Evolutionary conservation across 1,140 invertebrate genomes (phyloP).

Genomic region (Cherax destructor): DNA sequence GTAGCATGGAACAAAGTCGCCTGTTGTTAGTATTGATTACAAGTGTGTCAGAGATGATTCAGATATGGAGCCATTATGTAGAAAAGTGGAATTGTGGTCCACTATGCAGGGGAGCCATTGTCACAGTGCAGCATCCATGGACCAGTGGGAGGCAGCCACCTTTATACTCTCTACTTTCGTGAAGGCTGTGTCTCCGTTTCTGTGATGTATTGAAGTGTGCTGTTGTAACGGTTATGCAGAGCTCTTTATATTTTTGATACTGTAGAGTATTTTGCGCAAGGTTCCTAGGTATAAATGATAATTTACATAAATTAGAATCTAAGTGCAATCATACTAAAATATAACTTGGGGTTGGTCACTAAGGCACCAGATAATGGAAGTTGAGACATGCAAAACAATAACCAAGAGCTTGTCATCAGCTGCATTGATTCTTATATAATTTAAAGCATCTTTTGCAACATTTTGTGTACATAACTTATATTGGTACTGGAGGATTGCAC

Average conservation of each 20-base stretch:
- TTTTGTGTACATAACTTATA: neutral
- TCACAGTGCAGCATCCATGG: constrained; percentile 32
- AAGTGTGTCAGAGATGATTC: constrained; percentile 10
- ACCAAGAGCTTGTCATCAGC: neutral
- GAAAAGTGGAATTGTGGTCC: constrained; percentile 2
- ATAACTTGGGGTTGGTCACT: neutral
- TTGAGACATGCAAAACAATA: neutral
- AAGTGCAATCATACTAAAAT: constrained; percentile 43
- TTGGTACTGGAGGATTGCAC: constrained; percentile 44
- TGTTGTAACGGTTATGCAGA: constrained; percentile 72
- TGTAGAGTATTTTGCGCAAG: constrained; percentile 73
- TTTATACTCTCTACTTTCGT: constrained; percentile 70
- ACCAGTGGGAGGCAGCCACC: constrained; percentile 41
- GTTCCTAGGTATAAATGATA: constrained; percentile 72
- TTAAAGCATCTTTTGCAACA: neutral
- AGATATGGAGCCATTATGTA: neutral
- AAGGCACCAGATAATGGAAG: neutral
- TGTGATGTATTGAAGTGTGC: constrained; percentile 73
- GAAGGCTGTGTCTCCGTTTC: constrained; percentile 72
- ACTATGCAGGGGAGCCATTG: constrained; percentile 12
- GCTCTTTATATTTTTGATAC: constrained; percentile 73
- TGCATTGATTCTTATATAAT: neutral
- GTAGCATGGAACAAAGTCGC: neutral
- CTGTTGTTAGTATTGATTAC: constrained; percentile 4
- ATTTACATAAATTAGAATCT: constrained; percentile 53